Percentiles rank a stretch among this genome's conserved stretches.
phyloP scores from a whole-genome alignment of 2,113 vertebrate genomes.

The Gallinago undulata region DNA sequence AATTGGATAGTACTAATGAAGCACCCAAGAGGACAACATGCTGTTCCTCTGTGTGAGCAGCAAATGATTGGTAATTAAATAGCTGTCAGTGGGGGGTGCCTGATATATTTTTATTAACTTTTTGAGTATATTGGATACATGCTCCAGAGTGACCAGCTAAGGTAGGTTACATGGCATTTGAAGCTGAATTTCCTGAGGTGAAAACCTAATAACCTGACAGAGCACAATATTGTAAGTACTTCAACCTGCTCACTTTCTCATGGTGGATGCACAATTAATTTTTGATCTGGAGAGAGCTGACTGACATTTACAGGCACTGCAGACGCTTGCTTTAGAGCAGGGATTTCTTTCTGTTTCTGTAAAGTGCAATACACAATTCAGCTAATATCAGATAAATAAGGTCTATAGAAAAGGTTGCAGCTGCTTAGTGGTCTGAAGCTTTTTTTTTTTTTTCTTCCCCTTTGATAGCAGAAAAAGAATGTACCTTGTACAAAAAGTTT shows the following conservation, averaged over 20 bases:
- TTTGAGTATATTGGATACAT: background rate
- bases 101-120: constrained; percentile 26
- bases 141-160: background rate
- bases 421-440: background rate
- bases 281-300: background rate
- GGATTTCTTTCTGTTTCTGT: background rate
- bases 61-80: constrained; percentile 18
- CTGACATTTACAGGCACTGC: background rate
- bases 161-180: background rate
- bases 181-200: constrained; percentile 30
- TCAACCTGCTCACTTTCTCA: background rate
- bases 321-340: background rate
- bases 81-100: background rate
- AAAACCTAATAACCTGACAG: constrained; percentile 8
- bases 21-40: background rate
- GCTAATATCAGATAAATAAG: background rate
- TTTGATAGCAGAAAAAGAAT: background rate
- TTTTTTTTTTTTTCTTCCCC: background rate
- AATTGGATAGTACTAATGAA: constrained; percentile 20
- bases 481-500: background rate
- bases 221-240: background rate
- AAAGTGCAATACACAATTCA: background rate
- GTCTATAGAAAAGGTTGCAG: background rate
- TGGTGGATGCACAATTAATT: constrained; percentile 8
- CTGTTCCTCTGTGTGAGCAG: background rate